phyloP scores from a whole-genome alignment of 1,140 invertebrate genomes.

The Philotrypesis tridentata region DNA sequence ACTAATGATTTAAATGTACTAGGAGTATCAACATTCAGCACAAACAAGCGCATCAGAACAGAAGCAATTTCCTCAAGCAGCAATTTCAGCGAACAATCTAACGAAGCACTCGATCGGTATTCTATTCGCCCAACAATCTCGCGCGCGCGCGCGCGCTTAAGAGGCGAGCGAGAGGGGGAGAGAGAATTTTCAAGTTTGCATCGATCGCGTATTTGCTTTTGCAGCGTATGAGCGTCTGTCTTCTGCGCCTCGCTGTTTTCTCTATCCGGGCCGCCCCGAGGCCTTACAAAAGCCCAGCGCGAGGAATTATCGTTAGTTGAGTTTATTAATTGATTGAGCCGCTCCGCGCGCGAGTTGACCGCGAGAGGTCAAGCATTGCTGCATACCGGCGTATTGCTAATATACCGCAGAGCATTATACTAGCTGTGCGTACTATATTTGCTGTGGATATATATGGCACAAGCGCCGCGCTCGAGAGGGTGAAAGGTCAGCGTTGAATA shows the following conservation, averaged over 20 bases:
- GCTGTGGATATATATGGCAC: neutral
- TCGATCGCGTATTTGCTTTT: neutral
- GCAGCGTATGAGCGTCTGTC: neutral
- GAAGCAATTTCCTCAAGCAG: neutral
- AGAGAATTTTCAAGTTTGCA: neutral
- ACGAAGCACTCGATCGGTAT: neutral
- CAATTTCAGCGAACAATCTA: neutral
- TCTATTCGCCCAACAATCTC: neutral
- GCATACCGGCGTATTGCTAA: neutral
- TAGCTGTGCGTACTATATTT: too few species aligned
- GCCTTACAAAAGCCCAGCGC: neutral
- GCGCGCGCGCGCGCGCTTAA: neutral
- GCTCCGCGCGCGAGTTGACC: neutral
- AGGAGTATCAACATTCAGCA: neutral
- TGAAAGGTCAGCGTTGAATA: neutral
- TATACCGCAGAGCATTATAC: neutral
- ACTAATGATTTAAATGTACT: neutral
- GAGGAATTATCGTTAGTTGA: neutral
- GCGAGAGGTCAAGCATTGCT: neutral
- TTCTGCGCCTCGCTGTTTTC: neutral
- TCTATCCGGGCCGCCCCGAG: neutral
- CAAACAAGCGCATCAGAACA: neutral
- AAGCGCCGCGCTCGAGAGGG: too few species aligned
- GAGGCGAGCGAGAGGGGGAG: neutral
- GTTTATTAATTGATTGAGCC: constrained; percentile 6